phyloP scores from a whole-genome alignment of 2,113 vertebrate species.

The Cynopterus brachyotis region DNA sequence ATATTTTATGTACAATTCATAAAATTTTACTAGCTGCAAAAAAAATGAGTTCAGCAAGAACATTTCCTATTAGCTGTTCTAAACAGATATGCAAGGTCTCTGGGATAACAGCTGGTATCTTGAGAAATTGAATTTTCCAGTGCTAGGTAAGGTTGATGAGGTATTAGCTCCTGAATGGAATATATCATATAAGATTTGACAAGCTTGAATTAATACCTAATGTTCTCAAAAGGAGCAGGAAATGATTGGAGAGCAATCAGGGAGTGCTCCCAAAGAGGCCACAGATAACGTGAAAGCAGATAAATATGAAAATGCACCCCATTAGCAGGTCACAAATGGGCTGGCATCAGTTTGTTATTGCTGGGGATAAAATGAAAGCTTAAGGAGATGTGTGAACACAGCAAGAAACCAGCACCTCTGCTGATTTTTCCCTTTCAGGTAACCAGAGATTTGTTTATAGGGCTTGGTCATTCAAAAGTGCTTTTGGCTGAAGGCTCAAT shows the following conservation, averaged over 20 bases:
- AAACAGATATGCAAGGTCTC: conserved; percentile 58
- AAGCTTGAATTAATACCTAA: conserved; percentile 72
- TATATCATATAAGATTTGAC: conserved; percentile 67
- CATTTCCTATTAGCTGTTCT: conserved; percentile 50
- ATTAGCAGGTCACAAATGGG: conserved; percentile 46
- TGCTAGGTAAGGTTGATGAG: conserved; percentile 69
- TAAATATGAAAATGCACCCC: conserved; percentile 26
- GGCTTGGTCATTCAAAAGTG: not conserved
- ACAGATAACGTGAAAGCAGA: not conserved
- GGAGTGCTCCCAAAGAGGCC: not conserved
- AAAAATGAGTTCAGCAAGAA: not conserved
- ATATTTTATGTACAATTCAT: not conserved
- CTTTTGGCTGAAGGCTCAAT: not conserved
- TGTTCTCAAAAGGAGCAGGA: conserved; percentile 51
- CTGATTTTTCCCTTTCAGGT: conserved; percentile 41
- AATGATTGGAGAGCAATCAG: conserved; percentile 60
- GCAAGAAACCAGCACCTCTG: not conserved
- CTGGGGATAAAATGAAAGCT: conserved; percentile 36
- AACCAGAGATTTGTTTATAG: not conserved
- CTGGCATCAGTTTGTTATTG: conserved; percentile 12
- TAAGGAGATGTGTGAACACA: conserved; percentile 42
- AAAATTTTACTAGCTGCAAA: conserved; percentile 26
- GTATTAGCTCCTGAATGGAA: conserved; percentile 64
- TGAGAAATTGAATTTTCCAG: conserved; percentile 72
- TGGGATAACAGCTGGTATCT: conserved; percentile 53